phyloP scores from a whole-genome alignment of 2,888 invertebrate genomes.

The Ochlodes sylvanus region DNA sequence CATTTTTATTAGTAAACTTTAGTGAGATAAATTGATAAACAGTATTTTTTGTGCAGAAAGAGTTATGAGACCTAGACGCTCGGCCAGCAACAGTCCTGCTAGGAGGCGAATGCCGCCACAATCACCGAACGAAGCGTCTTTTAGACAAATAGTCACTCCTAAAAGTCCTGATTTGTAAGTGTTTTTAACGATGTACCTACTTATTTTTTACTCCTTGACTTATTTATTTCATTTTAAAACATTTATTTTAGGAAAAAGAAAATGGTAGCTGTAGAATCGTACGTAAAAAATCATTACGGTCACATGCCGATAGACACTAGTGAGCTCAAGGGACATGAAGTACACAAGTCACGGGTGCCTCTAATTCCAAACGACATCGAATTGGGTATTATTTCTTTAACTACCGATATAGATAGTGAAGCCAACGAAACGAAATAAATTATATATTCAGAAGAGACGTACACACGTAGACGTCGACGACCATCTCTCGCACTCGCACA shows the following conservation, averaged over 20 bases:
- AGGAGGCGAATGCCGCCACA: constrained; percentile 41
- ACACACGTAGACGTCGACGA: too few species aligned
- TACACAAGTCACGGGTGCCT: constrained; percentile 57
- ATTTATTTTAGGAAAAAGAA: constrained; percentile 55
- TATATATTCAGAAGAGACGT: too few species aligned
- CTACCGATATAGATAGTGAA: neutral
- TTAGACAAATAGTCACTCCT: constrained; percentile 43
- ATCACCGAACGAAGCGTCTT: constrained; percentile 42
- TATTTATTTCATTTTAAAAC: neutral
- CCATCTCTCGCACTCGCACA: too few species aligned
- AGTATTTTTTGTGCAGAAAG: constrained; percentile 47
- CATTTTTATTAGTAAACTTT: constrained; percentile 16
- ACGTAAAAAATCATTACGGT: constrained; percentile 62
- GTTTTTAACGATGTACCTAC: neutral
- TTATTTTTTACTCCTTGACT: neutral
- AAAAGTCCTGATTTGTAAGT: constrained; percentile 56
- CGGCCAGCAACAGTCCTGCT: constrained; percentile 54
- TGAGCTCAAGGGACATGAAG: constrained; percentile 42
- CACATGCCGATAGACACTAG: constrained; percentile 40
- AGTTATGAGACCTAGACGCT: constrained; percentile 48
- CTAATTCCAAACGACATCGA: constrained; percentile 62
- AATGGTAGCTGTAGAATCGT: constrained; percentile 65
- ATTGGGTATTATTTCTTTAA: constrained; percentile 49
- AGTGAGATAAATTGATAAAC: constrained; percentile 2
- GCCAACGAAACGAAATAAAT: too few species aligned